Evolutionary conservation across 2,888 invertebrate genomes (phyloP).

Genomic region (Euzophera pinguis): DNA sequence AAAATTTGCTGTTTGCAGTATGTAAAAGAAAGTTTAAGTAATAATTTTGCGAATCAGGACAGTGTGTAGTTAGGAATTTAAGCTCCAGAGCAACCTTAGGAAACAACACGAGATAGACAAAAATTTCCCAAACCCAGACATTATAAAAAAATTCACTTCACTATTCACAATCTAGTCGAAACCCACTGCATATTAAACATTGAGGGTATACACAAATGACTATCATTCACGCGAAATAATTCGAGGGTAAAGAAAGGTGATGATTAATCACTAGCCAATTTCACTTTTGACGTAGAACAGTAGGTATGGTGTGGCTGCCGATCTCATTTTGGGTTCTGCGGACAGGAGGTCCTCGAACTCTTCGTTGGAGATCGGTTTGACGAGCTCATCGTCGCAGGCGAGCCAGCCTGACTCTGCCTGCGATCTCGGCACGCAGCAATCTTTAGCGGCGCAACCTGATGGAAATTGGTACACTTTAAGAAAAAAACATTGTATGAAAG

Average conservation of each 20-base stretch:
- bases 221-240: not conserved
- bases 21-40: too few relatives aligned
- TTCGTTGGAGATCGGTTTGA: constrained; percentile 86
- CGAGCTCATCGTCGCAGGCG: constrained; percentile 93
- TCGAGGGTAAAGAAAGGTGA: not conserved
- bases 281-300: constrained; percentile 88
- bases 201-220: constrained; percentile 3
- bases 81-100: too few relatives aligned
- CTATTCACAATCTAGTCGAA: not conserved
- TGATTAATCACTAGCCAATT: constrained; percentile 49
- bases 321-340: constrained; percentile 83
- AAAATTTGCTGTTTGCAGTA: too few relatives aligned
- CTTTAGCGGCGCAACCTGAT: constrained; percentile 70
- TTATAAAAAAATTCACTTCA: not conserved
- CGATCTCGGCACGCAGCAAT: constrained; percentile 77
- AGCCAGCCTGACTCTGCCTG: constrained; percentile 83
- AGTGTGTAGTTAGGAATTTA: too few relatives aligned
- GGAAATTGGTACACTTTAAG: too few relatives aligned
- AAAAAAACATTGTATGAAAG: too few relatives aligned
- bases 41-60: too few relatives aligned
- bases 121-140: too few relatives aligned
- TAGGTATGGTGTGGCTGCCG: constrained; percentile 92
- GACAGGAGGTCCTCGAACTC: constrained; percentile 90
- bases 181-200: not conserved
- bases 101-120: too few relatives aligned